phyloP scores from a whole-genome alignment of 2,888 invertebrate species.

The Ennomos quercinarius region DNA sequence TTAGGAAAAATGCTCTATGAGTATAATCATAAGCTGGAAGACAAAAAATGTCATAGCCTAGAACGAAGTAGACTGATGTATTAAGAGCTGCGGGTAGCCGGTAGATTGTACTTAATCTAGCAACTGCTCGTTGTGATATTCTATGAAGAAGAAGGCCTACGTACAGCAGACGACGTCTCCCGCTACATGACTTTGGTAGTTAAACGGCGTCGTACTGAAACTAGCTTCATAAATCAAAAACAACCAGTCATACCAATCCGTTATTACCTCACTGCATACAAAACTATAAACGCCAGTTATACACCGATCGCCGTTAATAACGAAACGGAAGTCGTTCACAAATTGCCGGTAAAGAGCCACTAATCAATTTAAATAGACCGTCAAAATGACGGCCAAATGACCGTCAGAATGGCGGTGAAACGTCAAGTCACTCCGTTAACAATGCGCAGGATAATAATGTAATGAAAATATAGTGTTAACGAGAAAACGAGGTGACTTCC shows the following conservation, averaged over 20 bases:
- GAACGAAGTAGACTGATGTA: no score
- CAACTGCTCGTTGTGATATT: no score
- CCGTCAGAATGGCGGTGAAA: conserved; percentile 25
- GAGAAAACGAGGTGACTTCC: conserved; percentile 65
- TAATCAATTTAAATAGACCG: conserved; percentile 45
- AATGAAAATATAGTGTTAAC: conserved; percentile 68
- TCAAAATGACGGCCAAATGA: conserved; percentile 30
- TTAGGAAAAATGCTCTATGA: no score
- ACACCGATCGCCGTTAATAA: conserved; percentile 40
- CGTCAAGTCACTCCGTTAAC: conserved; percentile 59
- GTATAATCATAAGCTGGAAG: no score
- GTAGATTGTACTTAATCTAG: no score
- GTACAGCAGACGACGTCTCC: no score
- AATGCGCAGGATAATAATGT: conserved; percentile 52
- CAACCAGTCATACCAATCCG: conserved; percentile 1
- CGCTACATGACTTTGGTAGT: no score
- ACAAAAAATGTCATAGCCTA: no score
- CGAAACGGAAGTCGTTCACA: conserved; percentile 52
- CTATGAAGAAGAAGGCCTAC: no score
- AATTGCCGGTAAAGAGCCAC: conserved; percentile 41
- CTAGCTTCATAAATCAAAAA: not conserved
- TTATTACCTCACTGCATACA: conserved; percentile 23
- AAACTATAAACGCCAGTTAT: conserved; percentile 39
- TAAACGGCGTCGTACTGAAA: no score
- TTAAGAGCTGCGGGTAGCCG: no score